Evolutionary conservation across 2,888 invertebrate genomes (phyloP), one percentile per base, ranked within the genome.

Genomic region (Diogma glabrata): DNA sequence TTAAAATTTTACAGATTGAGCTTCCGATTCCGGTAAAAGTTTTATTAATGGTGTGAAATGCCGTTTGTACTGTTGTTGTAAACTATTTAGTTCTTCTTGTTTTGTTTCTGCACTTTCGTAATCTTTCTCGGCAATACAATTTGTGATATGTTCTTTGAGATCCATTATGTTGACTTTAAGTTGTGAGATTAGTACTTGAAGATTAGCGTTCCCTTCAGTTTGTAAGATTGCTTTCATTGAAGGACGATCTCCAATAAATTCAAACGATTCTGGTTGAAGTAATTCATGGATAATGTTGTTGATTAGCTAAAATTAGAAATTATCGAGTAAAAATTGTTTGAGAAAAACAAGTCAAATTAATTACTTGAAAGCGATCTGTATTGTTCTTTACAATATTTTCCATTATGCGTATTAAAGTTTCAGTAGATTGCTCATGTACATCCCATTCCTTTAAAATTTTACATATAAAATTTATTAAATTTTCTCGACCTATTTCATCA

Each of bases 211-310:
- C 3, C 72, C 61, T 19, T 67, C 65, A 50, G 75, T 73, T 12
- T 72, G 72, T 47, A 73, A 69, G n/a, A 72, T 61, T 43, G 75
- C 63, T 55, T 67, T 64, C 12, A 69, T 65, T 2, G 67, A 52
- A 48, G 61, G 61, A 16, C 65, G 60, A 57, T 68, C 65, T 45
- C 64, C 64, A 7, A 65, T 59, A 14, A 67, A 59, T 16, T 60
- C 60, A 58, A 74, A 72, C 7, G 67, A 22, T 28, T 75, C 73
- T 17, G 78, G 74, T 52, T 78, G 72, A 50, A 76, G 70, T 36
- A 79, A 72, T 54, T 81, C 79, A 26, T 76, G 74, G 22, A 82
- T 76, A 12, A 77, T 72, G 57, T 79, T 77, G 1, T 76, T 75
- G 52, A 82, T 66, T 52, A 69, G 66, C 56, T 70, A 58, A n/a